Evolutionary conservation across 2,888 invertebrate genomes (phyloP), one percentile per base, ranked within the genome.

Genomic region (Aricia artaxerxes): DNA sequence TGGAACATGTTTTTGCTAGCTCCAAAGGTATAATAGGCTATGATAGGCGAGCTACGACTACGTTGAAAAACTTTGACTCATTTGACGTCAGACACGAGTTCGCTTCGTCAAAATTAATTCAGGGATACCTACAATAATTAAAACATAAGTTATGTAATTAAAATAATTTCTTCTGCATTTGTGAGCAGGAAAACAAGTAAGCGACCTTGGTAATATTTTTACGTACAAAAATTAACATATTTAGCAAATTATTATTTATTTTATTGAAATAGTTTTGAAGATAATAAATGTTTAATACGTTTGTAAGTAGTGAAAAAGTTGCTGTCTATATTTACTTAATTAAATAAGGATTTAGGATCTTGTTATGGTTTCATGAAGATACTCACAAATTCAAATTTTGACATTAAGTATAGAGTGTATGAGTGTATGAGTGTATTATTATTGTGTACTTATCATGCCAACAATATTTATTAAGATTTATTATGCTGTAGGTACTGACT

Each of bases 21-120:
- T 69, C 69, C 69, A 78, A 78, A 78, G 35, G 31, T 78, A 49
- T 64, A 64, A 69, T 64, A 44, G 69, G 35, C 13, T 35, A 69
- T 35, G 35, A 49, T 64, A 44, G 69, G 35, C 24, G 24, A 24
- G 24, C 24, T 24, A 24, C 24, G 24, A 24, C 35, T 69, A 69
- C 69, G 69, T 38, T 69, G 69, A 69, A 69, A 35, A 69, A 69
- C 69, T 35, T 38, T 5, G 13, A 35, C 35, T 69, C 69, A 69
- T 69, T 69, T 38, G 69, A 69, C 69, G 69, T 69, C 35, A 69
- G 69, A 69, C 69, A 38, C 13, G 61, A 61, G 7, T 7, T 7
- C 61, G 61, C 24, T 5, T 61, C 9, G 24, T 7, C 61, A 64
- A 64, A 31, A 69, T 69, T 69, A 69, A 31, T 64, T 31, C 7